Conservation (phyloP, 2,888 invertebrate species). For the Imbricaverruca yamaguchii region DNA sequence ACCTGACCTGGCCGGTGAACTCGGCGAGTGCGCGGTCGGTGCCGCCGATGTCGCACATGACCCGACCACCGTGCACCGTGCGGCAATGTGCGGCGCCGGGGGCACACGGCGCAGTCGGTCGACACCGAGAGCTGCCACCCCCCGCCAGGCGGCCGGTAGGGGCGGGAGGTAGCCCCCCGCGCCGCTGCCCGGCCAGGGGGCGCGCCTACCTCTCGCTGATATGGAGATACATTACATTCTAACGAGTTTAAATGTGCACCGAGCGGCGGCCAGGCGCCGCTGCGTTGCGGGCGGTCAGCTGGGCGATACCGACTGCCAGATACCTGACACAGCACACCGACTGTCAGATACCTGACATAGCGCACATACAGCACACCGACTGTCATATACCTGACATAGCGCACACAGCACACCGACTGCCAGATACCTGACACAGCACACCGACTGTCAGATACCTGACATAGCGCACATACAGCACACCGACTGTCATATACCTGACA, state of each 20-base stretch:
- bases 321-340: too few relatives aligned
- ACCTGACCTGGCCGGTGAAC: too few relatives aligned
- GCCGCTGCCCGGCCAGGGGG: background rate
- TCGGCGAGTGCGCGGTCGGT: background rate
- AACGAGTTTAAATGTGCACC: slow-evolving; percentile 13
- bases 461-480: too few relatives aligned
- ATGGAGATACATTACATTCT: slow-evolving; percentile 15
- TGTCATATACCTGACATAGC: too few relatives aligned
- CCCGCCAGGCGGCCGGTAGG: background rate
- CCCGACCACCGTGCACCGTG: too few relatives aligned
- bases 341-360: too few relatives aligned
- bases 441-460: too few relatives aligned
- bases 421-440: too few relatives aligned
- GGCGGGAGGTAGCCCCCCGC: slow-evolving; percentile 1
- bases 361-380: too few relatives aligned
- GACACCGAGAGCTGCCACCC: background rate
- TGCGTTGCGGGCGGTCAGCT: background rate
- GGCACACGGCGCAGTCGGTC: too few relatives aligned
- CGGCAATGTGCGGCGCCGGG: background rate
- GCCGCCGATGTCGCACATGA: background rate
- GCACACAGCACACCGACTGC: too few relatives aligned
- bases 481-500: too few relatives aligned
- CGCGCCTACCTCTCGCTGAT: background rate
- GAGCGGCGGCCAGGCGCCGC: background rate
- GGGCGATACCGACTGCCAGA: background rate